phyloP scores from a whole-genome alignment of 2,113 vertebrate genomes.

The Antennarius striatus region DNA sequence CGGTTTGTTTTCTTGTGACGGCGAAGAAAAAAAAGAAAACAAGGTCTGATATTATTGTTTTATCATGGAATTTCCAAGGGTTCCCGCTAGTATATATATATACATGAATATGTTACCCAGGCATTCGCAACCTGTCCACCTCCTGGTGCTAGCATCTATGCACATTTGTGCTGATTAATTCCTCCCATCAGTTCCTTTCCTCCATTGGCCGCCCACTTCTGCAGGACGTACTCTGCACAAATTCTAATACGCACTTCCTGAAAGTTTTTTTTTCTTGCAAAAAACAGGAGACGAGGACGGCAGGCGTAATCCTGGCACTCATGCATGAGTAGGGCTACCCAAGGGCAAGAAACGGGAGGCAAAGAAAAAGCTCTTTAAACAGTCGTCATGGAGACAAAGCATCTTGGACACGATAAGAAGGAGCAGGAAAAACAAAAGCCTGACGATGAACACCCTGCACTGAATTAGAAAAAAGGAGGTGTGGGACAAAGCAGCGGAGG shows the following conservation, averaged over 20 bases:
- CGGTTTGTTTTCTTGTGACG: no score
- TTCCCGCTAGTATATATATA: no score
- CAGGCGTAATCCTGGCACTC: neutral
- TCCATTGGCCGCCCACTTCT: conserved; percentile 37
- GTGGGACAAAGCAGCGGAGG: neutral
- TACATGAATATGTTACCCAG: no score
- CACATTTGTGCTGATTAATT: conserved; percentile 40
- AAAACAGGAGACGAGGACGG: conserved; percentile 20
- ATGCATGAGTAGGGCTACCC: conserved; percentile 16
- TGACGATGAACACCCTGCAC: conserved; percentile 9
- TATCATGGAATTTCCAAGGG: no score
- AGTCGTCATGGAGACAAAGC: conserved; percentile 57
- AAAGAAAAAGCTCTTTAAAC: conserved; percentile 24
- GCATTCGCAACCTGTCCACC: neutral
- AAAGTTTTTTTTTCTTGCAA: conserved; percentile 55
- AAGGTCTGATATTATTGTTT: no score
- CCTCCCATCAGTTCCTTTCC: conserved; percentile 61
- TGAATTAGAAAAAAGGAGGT: conserved; percentile 28
- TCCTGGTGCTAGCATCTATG: conserved; percentile 21
- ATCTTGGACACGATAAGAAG: conserved; percentile 35
- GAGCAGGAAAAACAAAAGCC: conserved; percentile 45
- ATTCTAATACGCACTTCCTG: conserved; percentile 62
- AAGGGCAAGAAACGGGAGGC: conserved; percentile 3
- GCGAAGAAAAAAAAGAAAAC: no score
- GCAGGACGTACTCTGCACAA: conserved; percentile 34